Evolutionary conservation across 2,797 vertebrate species (phyloP), one percentile per base, ranked within the genome.

Genomic region (Helostoma temminkii): DNA sequence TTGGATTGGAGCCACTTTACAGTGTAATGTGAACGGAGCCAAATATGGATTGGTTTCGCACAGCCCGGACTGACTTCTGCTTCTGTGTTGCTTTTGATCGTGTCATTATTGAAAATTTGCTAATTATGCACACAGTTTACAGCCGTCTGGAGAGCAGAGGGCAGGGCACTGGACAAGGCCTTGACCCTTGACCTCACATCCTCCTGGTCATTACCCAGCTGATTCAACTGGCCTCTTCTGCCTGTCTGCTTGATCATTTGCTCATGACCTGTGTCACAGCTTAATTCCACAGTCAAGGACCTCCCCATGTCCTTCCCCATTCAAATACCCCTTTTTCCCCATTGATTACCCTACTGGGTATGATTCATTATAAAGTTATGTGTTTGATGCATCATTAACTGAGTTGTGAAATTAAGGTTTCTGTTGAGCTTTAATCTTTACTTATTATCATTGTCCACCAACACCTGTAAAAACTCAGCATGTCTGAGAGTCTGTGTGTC

Each of bases 181-280:
- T 84, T 85, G 80, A 89, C 69, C 89, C 28, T 56, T 89, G 80
- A 90, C 82, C 86, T 83, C 57, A 50, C 53, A 64, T 53, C 71
- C 85, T 71, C 22, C 63, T 68, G 60, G 76, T 72, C 36, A 32
- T 68, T 74, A 82, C 79, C 72, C 74, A 59, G 70, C 76, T 69
- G 78, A 78, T 69, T 84, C 85, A 77, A 80, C 79, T 79, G 66
- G 36, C 72, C 74, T 73, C 55, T 53, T 66, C 69, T 49, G 53
- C 60, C 54, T 42, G 67, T 47, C 22, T 34, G 30, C 66, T 26
- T 22, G 54, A 74, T 78, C 46, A 28, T 84, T 83, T 82, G 83
- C 53, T 76, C 69, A 22, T 81, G 89, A 89, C 85, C 86, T 83
- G 56, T 80, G 76, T 84, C 76, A 78, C 8, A 41, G 78, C 83